Percentiles rank a stretch among this genome's conserved stretches.
Conservation (phyloP, 2,113 vertebrate species). For the Alectura lathami region DNA sequence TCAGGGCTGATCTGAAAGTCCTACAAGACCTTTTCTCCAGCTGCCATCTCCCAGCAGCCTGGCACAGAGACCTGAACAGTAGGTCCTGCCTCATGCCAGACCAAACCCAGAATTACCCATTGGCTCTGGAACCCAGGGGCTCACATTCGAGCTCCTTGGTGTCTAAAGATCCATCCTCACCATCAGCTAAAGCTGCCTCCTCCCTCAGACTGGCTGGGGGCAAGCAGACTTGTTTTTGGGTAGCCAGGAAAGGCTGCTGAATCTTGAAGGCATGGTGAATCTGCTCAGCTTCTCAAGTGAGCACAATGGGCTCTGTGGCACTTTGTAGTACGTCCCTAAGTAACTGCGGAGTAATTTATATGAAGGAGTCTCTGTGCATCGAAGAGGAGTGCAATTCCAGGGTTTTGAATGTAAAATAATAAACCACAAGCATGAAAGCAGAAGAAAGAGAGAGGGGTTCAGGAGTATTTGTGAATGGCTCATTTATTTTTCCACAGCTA, state of each 20-base stretch:
- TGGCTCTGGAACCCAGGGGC: not conserved
- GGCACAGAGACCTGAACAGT: not conserved
- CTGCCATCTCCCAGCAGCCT: not conserved
- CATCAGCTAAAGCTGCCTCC: not conserved
- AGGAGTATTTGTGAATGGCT: conserved; percentile 7
- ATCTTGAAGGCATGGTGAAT: not conserved
- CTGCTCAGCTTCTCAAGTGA: not conserved
- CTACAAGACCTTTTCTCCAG: not conserved
- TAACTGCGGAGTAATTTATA: not conserved
- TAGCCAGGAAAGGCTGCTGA: not conserved
- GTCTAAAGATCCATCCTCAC: not conserved
- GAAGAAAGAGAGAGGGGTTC: not conserved
- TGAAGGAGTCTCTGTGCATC: accelerated
- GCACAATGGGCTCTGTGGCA: not conserved
- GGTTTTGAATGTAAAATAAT: not conserved
- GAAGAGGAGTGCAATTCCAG: not conserved
- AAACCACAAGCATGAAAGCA: not conserved
- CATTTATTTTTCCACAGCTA: not conserved
- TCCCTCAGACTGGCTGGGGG: not conserved
- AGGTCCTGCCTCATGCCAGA: not conserved
- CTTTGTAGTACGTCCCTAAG: not conserved
- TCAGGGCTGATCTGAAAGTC: not conserved
- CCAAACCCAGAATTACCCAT: not conserved
- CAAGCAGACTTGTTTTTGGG: not conserved
- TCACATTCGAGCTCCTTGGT: not conserved